phyloP scores from a whole-genome alignment of 2,113 vertebrate genomes.

The Carlito syrichta region DNA sequence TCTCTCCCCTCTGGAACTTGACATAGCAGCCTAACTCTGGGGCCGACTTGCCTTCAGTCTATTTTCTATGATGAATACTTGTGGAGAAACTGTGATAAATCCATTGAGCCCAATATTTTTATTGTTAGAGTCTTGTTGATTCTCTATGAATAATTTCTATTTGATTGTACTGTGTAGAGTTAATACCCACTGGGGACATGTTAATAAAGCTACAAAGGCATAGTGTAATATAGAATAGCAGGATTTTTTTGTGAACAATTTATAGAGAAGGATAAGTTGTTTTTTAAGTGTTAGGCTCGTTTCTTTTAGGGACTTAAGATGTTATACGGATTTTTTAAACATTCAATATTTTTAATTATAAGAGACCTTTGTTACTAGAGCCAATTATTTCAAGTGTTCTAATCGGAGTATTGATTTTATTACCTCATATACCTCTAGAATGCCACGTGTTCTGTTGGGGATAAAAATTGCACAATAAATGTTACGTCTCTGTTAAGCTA shows the following conservation, averaged over 20 bases:
- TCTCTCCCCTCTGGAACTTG: constrained; percentile 72
- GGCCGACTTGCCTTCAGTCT: constrained; percentile 85
- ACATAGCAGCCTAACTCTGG: constrained; percentile 77
- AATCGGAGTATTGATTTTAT: constrained; percentile 87
- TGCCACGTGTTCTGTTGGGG: constrained; percentile 84
- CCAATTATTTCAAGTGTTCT: constrained; percentile 85
- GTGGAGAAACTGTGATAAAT: constrained; percentile 86
- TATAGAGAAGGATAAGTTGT: constrained; percentile 86
- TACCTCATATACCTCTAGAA: constrained; percentile 85
- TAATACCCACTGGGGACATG: constrained; percentile 80
- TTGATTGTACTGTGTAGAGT: constrained; percentile 84
- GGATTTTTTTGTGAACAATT: constrained; percentile 82
- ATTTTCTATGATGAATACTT: constrained; percentile 85
- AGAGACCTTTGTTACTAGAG: constrained; percentile 87
- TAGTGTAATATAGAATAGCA: constrained; percentile 86
- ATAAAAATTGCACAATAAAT: constrained; percentile 87
- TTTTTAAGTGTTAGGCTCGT: constrained; percentile 85
- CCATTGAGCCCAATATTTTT: constrained; percentile 85
- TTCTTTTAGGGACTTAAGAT: constrained; percentile 84
- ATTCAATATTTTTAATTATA: constrained; percentile 87
- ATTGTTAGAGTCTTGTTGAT: constrained; percentile 85
- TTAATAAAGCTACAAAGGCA: constrained; percentile 81
- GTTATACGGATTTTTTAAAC: constrained; percentile 84
- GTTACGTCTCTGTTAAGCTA: constrained; percentile 79
- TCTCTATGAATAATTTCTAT: constrained; percentile 85